Evolutionary conservation across 1,140 invertebrate genomes (phyloP).

Genomic region (Patella vulgata): DNA sequence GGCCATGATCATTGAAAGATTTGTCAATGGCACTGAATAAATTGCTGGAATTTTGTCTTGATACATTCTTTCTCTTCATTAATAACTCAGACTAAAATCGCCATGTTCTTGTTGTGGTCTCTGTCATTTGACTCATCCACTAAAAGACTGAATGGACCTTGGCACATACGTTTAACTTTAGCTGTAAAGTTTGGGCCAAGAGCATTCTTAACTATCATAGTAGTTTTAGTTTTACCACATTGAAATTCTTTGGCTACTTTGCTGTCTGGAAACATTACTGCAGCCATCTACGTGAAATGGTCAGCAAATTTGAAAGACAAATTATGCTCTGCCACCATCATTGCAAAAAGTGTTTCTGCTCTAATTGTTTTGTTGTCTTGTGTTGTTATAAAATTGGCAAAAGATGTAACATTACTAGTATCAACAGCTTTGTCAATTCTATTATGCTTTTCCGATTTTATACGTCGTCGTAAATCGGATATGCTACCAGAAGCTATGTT

Average conservation of each 20-base stretch:
- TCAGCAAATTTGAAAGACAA: no score
- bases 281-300: slow-evolving; percentile 20
- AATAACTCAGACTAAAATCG: slow-evolving; percentile 11
- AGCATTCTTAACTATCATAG: slow-evolving; percentile 22
- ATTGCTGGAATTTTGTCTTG: slow-evolving; percentile 6
- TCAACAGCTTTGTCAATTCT: no score
- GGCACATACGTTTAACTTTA: slow-evolving; percentile 4
- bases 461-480: no score
- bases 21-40: slow-evolving; percentile 10
- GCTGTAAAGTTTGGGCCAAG: slow-evolving; percentile 4
- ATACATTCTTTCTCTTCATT: neutral
- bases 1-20: slow-evolving; percentile 3
- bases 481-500: slow-evolving; percentile 1
- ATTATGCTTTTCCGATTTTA: no score
- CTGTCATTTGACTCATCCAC: slow-evolving; percentile 18
- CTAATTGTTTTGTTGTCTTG: neutral
- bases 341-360: slow-evolving; percentile 16
- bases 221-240: slow-evolving; percentile 21
- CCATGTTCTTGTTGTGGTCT: slow-evolving; percentile 7
- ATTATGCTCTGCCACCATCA: no score
- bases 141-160: slow-evolving; percentile 4
- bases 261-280: slow-evolving; percentile 22
- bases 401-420: no score
- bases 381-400: neutral
- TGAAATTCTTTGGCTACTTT: slow-evolving; percentile 15